These are phyloP conservation scores for Orthosia gracilis DNA, from an alignment of 2,888 invertebrate genomes.

Conservation along the genomic window DNA sequence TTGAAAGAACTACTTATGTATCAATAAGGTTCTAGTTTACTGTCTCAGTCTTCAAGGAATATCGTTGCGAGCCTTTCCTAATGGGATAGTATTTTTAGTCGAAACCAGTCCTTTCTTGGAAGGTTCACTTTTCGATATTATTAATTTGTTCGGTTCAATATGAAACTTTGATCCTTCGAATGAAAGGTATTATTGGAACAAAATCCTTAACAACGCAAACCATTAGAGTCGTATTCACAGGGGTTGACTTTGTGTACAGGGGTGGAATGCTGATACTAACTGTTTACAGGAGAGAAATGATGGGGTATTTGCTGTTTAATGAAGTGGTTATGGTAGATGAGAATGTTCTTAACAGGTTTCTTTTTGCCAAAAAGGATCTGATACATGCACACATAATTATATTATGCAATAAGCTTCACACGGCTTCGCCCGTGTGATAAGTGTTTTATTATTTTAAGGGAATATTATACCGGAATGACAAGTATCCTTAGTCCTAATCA, in stretches of 20 bases:
- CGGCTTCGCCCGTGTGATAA: too few relatives aligned
- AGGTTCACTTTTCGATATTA: slow-evolving; percentile 10
- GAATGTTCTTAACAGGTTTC: background rate
- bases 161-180: background rate
- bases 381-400: too few relatives aligned
- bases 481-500: too few relatives aligned
- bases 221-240: slow-evolving; percentile 1
- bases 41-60: slow-evolving; percentile 1
- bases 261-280: slow-evolving; percentile 14
- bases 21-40: slow-evolving; percentile 38
- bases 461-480: too few relatives aligned
- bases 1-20: slow-evolving; percentile 35
- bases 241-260: background rate
- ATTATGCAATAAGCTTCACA: too few relatives aligned
- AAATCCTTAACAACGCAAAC: background rate
- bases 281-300: background rate
- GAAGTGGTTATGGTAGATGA: background rate
- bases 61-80: background rate
- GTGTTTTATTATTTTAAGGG: too few relatives aligned
- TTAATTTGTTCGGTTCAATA: slow-evolving; percentile 18
- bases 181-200: background rate
- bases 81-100: background rate
- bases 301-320: slow-evolving; percentile 1
- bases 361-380: background rate
- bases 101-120: slow-evolving; percentile 13